Conservation (phyloP, 2,113 vertebrate species). For the Amblyopsis rosae region DNA sequence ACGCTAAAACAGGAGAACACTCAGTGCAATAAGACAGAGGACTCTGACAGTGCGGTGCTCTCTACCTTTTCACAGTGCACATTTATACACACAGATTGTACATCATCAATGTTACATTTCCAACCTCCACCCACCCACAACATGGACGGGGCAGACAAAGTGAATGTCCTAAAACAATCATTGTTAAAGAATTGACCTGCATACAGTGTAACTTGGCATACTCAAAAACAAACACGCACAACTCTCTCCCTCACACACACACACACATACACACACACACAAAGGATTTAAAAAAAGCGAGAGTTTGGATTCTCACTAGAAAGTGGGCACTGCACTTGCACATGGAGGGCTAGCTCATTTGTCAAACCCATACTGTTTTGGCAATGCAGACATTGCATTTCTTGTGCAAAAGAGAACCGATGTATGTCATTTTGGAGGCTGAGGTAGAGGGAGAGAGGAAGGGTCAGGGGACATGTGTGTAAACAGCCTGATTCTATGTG, state of each 20-base stretch:
- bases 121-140: constrained; percentile 57
- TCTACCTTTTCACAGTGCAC: constrained; percentile 82
- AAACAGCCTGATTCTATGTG: constrained; percentile 63
- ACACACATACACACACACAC: constrained; percentile 24
- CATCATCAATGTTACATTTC: constrained; percentile 76
- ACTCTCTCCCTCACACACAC: constrained; percentile 35
- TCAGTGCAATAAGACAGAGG: constrained; percentile 81
- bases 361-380: constrained; percentile 64
- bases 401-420: constrained; percentile 69
- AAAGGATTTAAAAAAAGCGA: constrained; percentile 44
- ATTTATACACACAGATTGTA: constrained; percentile 82
- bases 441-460: constrained; percentile 72
- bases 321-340: constrained; percentile 65
- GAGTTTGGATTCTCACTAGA: constrained; percentile 48
- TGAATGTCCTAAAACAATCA: constrained; percentile 77
- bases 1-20: constrained; percentile 78
- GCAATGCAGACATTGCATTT: constrained; percentile 69
- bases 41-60: constrained; percentile 78
- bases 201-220: constrained; percentile 73
- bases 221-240: constrained; percentile 33
- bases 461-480: constrained; percentile 42
- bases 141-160: constrained; percentile 58
- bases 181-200: constrained; percentile 70
- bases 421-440: constrained; percentile 58
- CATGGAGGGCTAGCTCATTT: constrained; percentile 43